Percentiles rank a stretch among this genome's conserved stretches.
These are phyloP conservation scores for Eudasyphora cyanicolor DNA, from an alignment of 2,888 invertebrate species.

Conservation along the genomic window DNA sequence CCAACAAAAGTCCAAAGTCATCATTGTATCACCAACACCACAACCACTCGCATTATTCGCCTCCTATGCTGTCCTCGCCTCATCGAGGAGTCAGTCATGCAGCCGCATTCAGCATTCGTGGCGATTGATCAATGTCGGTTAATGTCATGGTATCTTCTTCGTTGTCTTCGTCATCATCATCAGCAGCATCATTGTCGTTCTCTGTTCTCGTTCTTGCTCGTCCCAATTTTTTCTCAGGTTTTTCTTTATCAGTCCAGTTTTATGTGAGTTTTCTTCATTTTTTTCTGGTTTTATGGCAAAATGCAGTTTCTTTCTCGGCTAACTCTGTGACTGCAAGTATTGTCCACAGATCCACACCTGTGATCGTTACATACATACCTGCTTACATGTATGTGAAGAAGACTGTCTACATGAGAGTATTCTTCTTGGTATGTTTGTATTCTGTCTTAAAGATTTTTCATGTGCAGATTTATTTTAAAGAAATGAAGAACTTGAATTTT, in stretches of 20 bases:
- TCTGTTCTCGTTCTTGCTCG: neutral
- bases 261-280: neutral
- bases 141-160: conserved; percentile 4
- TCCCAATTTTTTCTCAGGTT: neutral
- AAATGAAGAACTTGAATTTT: too few species aligned
- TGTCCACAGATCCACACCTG: conserved; percentile 26
- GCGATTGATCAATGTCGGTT: conserved; percentile 63
- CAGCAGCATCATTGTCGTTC: neutral
- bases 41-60: conserved; percentile 7
- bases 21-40: neutral
- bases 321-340: neutral
- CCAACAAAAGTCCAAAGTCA: neutral
- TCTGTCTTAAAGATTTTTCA: neutral
- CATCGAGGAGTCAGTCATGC: conserved; percentile 39
- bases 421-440: neutral
- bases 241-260: neutral
- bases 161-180: neutral
- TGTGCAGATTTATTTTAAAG: neutral
- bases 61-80: neutral
- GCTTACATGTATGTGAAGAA: neutral
- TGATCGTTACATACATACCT: too few species aligned
- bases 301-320: neutral
- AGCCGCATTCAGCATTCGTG: conserved; percentile 53
- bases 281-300: neutral
- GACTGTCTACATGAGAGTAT: too few species aligned